These are phyloP conservation scores for Copsychus sechellarum DNA, from an alignment of 2,113 vertebrate species.

Conservation along the genomic window DNA sequence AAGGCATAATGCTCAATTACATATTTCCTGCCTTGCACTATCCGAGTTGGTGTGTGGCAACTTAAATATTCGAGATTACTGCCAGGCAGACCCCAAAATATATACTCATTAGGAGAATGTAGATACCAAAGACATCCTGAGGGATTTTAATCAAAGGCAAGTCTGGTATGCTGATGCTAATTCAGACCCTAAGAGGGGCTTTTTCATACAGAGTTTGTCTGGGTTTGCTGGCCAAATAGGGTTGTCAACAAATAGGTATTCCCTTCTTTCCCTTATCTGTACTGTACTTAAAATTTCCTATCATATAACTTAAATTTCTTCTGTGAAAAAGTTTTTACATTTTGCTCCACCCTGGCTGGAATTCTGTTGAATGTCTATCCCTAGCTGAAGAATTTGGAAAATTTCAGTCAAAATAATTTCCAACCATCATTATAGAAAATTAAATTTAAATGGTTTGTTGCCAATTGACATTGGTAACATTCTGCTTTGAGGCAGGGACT, in stretches of 20 bases:
- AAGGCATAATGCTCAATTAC: not conserved
- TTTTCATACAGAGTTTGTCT: not conserved
- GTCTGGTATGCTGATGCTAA: not conserved
- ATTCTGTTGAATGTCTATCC: not conserved
- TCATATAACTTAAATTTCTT: not conserved
- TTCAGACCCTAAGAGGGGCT: not conserved
- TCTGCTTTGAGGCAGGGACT: not conserved
- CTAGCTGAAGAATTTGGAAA: not conserved
- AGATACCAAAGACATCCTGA: not conserved
- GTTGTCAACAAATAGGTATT: not conserved
- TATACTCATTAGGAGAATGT: not conserved
- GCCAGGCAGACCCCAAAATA: slow-evolving; percentile 3
- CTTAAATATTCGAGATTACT: not conserved
- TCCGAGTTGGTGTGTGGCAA: not conserved
- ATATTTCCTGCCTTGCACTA: not conserved
- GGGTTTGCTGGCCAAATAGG: not conserved
- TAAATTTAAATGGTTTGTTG: not conserved
- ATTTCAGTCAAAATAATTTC: not conserved
- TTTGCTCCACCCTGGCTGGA: not conserved
- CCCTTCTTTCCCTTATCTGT: not conserved
- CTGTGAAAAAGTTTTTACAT: not conserved
- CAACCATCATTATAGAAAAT: not conserved
- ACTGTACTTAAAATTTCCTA: not conserved
- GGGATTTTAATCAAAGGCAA: not conserved
- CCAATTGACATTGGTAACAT: not conserved